Evolutionary conservation across 2,797 vertebrate genomes (phyloP).

Genomic region (Neosalanx taihuensis): DNA sequence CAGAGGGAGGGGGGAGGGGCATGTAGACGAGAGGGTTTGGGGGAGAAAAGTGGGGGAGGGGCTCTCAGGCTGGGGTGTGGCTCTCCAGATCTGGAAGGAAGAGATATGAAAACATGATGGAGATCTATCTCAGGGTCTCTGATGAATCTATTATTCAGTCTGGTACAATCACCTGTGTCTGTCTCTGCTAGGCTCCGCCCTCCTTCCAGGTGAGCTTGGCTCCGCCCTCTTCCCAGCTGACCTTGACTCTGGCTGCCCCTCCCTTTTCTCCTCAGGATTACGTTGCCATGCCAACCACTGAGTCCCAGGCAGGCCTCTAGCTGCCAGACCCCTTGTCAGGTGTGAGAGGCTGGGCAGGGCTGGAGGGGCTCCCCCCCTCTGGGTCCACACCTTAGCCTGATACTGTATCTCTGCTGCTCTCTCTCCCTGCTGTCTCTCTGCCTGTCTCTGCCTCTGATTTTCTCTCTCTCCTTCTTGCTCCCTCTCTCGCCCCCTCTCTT

Average conservation of each 20-base stretch:
- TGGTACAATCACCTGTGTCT: constrained; percentile 71
- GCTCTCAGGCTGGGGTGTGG: constrained; percentile 76
- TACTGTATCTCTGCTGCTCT: constrained; percentile 70
- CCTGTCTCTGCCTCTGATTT: constrained; percentile 75
- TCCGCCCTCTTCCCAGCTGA: constrained; percentile 57
- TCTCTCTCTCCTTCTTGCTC: constrained; percentile 67
- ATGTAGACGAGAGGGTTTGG: constrained; percentile 56
- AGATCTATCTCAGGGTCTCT: no score
- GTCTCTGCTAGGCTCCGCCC: constrained; percentile 77
- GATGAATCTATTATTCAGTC: neutral
- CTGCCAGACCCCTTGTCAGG: constrained; percentile 70
- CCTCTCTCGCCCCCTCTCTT: constrained; percentile 1
- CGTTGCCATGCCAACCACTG: constrained; percentile 84
- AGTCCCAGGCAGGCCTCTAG: constrained; percentile 53
- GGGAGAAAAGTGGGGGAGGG: constrained; percentile 84
- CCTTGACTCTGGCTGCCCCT: constrained; percentile 80
- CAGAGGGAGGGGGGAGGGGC: constrained; percentile 80
- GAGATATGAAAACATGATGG: neutral
- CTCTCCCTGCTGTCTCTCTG: constrained; percentile 72
- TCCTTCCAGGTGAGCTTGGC: constrained; percentile 71
- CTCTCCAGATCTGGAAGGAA: constrained; percentile 59
- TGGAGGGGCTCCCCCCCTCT: constrained; percentile 75
- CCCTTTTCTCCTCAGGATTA: constrained; percentile 82
- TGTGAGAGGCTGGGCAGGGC: constrained; percentile 79
- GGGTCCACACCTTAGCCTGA: constrained; percentile 81